Evolutionary conservation across 1,140 invertebrate species (phyloP), one percentile per base, ranked within the genome.

Genomic region (Bombus pascuorum): DNA sequence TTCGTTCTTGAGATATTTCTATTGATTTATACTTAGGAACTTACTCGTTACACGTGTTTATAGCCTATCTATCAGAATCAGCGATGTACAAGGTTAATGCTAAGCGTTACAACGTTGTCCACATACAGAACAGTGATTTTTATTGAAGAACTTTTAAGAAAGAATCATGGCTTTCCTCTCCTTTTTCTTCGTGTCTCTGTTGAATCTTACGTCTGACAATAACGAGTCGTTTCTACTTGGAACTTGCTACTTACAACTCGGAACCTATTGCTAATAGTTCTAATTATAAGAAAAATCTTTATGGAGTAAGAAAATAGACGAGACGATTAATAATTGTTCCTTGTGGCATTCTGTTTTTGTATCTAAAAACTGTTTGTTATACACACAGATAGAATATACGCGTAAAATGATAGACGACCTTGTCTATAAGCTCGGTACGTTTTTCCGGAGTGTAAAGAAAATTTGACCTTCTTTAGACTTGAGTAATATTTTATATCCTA

Each of bases 401-500:
- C 22, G 42, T 39, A 47, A 13, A 44, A 72, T 44, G 9, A 66
- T 80, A 0, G 72, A 47, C 37, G 34, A 86, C 65, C 42, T 72
- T 75, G 12, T 65, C 47, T 42, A 13, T 13, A 4, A 65, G 22
- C 13, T 9, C 6, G 3, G 1, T 72, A 73, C 39, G 13, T 28
- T 34, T 18, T 79, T 39, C 25, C 13, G 25, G 42, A 57, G 75
- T 47, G 62, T 86, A 87, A 72, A 68, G 39, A 80, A 44, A 70
- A 80, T 76, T 76, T 78, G 86, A 91, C 88, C 89, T 91, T 90
- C 86, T 78, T 90, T 88, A 90, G 74, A 91, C 78, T 77, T 25
- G 9, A 28, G 70, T 53, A 91, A 91, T 90, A 90, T 87, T 91
- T 91, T 18, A 91, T 88, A 57, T 62, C 34, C 9, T 15, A 0